These are phyloP conservation scores for Mungos mungo DNA, from an alignment of 2,113 vertebrate genomes.

Conservation along the genomic window DNA sequence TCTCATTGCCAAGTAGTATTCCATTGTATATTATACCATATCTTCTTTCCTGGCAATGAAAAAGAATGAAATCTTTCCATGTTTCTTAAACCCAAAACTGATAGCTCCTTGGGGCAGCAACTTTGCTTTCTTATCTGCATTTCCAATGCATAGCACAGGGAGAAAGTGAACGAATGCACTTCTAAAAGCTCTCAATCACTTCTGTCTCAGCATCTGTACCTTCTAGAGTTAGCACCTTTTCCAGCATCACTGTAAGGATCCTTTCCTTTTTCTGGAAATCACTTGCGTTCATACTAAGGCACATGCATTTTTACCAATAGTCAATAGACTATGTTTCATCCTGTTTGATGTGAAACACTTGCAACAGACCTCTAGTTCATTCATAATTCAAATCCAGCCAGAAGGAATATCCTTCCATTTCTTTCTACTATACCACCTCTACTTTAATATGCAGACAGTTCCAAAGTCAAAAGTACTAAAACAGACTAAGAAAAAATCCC, in stretches of 20 bases:
- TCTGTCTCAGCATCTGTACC: not conserved
- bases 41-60: too few species aligned
- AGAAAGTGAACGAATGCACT: not conserved
- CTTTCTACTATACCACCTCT: not conserved
- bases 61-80: not conserved
- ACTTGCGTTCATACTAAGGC: not conserved
- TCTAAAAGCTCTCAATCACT: not conserved
- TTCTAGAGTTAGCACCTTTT: not conserved
- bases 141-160: not conserved
- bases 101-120: not conserved
- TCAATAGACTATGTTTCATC: not conserved
- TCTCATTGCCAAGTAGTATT: too few species aligned
- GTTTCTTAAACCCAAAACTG: not conserved
- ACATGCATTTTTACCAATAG: not conserved
- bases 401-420: not conserved
- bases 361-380: not conserved
- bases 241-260: not conserved
- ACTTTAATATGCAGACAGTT: not conserved
- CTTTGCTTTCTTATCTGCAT: not conserved
- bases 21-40: too few species aligned
- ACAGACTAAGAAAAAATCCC: not conserved
- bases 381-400: not conserved
- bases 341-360: not conserved
- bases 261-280: not conserved
- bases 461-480: not conserved